A percentile compares a stretch with the other conserved stretches of the same genome.
These are phyloP conservation scores for Mamestra configurata DNA, from an alignment of 1,140 invertebrate species.

Conservation along the genomic window DNA sequence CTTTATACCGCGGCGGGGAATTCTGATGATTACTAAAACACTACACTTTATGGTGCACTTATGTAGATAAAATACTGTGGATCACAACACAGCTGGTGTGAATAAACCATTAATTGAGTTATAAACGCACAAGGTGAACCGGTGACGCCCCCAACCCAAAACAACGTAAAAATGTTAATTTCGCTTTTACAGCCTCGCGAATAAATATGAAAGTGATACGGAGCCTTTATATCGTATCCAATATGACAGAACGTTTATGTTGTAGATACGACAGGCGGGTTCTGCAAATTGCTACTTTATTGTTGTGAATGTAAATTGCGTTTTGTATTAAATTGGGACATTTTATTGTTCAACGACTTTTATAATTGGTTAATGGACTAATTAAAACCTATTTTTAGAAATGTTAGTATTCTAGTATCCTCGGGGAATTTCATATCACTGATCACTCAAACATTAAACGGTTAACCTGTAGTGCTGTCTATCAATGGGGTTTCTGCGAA, in stretches of 20 bases:
- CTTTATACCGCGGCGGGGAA: neutral
- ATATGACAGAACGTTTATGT: constrained; percentile 20
- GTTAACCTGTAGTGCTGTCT: no score
- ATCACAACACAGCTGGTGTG: neutral
- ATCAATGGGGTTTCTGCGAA: no score
- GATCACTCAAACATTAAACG: no score
- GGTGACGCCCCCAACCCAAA: constrained; percentile 7
- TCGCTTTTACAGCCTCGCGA: constrained; percentile 24
- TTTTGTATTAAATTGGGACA: constrained; percentile 9
- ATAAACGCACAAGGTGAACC: constrained; percentile 28
- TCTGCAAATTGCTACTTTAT: constrained; percentile 30
- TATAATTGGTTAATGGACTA: neutral
- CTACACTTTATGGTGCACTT: neutral
- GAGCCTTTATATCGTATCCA: constrained; percentile 1
- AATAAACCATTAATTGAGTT: constrained; percentile 34
- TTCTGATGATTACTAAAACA: neutral
- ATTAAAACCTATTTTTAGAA: no score
- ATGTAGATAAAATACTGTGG: constrained; percentile 4
- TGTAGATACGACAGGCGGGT: neutral
- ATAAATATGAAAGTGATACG: constrained; percentile 38
- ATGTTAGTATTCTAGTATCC: no score
- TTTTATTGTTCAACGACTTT: neutral
- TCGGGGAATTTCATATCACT: no score
- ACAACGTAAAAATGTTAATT: constrained; percentile 42
- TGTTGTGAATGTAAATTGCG: constrained; percentile 6